These are phyloP conservation scores for Rhynchomys soricoides DNA, from an alignment of 2,113 vertebrate species.

Conservation along the genomic window DNA sequence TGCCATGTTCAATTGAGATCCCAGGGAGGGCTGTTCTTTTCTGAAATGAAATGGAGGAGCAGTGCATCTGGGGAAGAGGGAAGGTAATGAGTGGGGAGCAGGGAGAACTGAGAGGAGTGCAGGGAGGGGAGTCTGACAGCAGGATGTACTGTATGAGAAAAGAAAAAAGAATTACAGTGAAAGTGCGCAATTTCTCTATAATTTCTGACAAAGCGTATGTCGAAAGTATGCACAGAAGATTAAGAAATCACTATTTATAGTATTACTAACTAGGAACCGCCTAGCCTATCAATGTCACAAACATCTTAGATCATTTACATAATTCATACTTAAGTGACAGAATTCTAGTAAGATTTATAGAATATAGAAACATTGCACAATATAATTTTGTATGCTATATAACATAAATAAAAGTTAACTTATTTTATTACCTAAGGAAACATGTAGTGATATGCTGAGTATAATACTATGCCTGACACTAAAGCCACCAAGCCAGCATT, in stretches of 20 bases:
- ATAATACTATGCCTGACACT: neutral
- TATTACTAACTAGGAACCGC: neutral
- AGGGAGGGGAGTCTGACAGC: neutral
- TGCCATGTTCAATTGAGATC: neutral
- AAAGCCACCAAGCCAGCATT: neutral
- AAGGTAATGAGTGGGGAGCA: neutral
- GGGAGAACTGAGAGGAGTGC: neutral
- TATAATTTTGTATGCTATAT: neutral
- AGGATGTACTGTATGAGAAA: neutral
- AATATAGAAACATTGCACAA: slow-evolving; percentile 55
- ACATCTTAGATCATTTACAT: slow-evolving; percentile 15
- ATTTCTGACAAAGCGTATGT: neutral
- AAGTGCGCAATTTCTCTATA: slow-evolving; percentile 1
- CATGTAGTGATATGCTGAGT: neutral
- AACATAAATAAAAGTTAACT: neutral
- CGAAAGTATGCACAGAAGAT: neutral
- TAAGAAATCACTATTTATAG: neutral
- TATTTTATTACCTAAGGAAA: slow-evolving; percentile 38
- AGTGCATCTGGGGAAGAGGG: neutral
- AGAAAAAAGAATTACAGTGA: neutral
- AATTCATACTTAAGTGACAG: neutral
- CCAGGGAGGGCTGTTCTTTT: neutral
- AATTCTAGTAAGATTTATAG: neutral
- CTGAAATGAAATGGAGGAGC: neutral
- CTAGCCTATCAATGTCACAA: neutral